Conservation (phyloP, 2,888 invertebrate species). For the Automeris io region DNA sequence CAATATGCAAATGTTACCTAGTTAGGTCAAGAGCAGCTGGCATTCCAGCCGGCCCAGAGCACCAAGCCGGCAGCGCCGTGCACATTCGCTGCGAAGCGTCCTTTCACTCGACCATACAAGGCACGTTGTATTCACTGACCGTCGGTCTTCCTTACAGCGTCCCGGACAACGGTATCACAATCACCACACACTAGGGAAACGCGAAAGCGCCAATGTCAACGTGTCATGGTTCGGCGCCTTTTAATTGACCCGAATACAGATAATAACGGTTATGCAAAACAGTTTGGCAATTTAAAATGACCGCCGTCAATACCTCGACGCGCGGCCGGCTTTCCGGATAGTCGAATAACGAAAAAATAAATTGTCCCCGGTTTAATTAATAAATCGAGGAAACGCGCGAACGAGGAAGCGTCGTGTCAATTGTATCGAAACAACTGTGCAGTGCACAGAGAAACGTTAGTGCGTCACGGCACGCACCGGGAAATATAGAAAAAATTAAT, state of each 20-base stretch:
- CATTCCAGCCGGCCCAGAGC: slow-evolving; percentile 70
- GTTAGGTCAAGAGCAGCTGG: slow-evolving; percentile 75
- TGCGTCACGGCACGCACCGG: slow-evolving; percentile 19
- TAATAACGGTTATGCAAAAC: slow-evolving; percentile 57
- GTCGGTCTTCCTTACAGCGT: too few relatives aligned
- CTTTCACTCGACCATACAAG: slow-evolving; percentile 39
- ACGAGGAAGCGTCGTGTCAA: slow-evolving; percentile 35
- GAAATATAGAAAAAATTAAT: slow-evolving; percentile 38
- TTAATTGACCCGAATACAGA: slow-evolving; percentile 57
- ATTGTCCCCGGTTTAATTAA: slow-evolving; percentile 36
- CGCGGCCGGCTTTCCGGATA: slow-evolving; percentile 40
- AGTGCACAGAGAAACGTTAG: slow-evolving; percentile 20
- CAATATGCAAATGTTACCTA: slow-evolving; percentile 46
- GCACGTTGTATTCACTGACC: too few relatives aligned
- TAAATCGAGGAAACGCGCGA: slow-evolving; percentile 34
- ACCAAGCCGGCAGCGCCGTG: slow-evolving; percentile 68
- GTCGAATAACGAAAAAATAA: slow-evolving; percentile 40
- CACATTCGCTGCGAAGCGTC: slow-evolving; percentile 64
- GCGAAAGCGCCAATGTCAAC: slow-evolving; percentile 53
- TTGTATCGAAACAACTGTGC: slow-evolving; percentile 27
- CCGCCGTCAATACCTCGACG: slow-evolving; percentile 34
- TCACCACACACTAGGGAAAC: slow-evolving; percentile 46
- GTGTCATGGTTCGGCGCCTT: slow-evolving; percentile 59
- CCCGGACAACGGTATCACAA: slow-evolving; percentile 49
- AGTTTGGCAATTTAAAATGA: slow-evolving; percentile 46